These are phyloP conservation scores for Zophobas atratus DNA, from an alignment of 1,140 invertebrate species.

Conservation along the genomic window DNA sequence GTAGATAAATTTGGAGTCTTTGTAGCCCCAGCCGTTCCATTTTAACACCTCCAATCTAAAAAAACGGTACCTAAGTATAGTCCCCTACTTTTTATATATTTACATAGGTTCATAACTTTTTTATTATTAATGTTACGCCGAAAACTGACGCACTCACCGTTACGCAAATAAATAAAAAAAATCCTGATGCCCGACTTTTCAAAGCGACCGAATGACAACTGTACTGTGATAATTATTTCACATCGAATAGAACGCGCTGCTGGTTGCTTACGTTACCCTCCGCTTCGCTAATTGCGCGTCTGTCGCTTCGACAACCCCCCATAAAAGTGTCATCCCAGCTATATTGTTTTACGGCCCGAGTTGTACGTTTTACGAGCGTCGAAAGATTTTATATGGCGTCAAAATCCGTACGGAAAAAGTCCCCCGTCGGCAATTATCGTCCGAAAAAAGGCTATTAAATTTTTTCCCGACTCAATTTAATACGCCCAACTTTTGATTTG, in stretches of 20 bases:
- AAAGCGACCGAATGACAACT: too few relatives aligned
- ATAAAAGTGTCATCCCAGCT: background rate
- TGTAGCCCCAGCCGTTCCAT: constrained; percentile 99
- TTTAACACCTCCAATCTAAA: constrained; percentile 88
- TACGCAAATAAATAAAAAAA: too few relatives aligned
- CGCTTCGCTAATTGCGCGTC: too few relatives aligned
- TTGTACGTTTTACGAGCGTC: background rate
- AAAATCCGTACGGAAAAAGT: background rate
- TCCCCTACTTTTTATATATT: too few relatives aligned
- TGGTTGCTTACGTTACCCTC: too few relatives aligned
- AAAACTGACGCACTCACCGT: too few relatives aligned
- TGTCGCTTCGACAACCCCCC: too few relatives aligned
- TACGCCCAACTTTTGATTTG: background rate
- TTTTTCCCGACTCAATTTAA: background rate
- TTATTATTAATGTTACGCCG: too few relatives aligned
- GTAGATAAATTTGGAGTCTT: constrained; percentile 86
- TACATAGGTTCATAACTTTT: too few relatives aligned
- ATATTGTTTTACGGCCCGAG: background rate
- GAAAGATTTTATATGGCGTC: background rate
- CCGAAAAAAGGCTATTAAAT: background rate
- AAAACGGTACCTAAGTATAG: constrained; percentile 37
- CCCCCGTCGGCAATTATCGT: background rate
- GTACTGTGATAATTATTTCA: too few relatives aligned
- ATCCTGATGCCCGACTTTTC: too few relatives aligned
- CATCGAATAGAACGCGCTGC: too few relatives aligned